Percentiles rank a stretch among this genome's conserved stretches.
Evolutionary conservation across 2,797 vertebrate genomes (phyloP).

Genomic region (Peromyscus eremicus): DNA sequence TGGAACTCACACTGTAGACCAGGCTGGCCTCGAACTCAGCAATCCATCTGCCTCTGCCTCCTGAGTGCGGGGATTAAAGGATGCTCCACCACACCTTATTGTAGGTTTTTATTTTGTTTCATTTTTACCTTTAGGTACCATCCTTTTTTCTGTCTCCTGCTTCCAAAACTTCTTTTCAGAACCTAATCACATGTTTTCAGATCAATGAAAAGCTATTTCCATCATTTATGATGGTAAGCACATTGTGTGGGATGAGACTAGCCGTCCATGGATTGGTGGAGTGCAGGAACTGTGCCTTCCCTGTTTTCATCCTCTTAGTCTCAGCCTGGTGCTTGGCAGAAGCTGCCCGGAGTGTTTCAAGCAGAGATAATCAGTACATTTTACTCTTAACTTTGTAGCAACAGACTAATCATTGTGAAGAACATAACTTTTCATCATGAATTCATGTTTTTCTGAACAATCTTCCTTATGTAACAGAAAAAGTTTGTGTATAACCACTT

Average conservation of each 20-base stretch:
- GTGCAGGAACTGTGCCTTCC: not conserved
- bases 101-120: not conserved
- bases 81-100: not conserved
- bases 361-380: slow-evolving; percentile 4
- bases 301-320: not conserved
- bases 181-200: slow-evolving; percentile 51
- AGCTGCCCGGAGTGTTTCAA: slow-evolving; percentile 50
- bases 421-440: slow-evolving; percentile 44
- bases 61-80: not conserved
- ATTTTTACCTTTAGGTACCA: slow-evolving; percentile 44
- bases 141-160: not conserved
- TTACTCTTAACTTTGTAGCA: slow-evolving; percentile 55
- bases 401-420: slow-evolving; percentile 57
- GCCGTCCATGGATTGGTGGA: not conserved
- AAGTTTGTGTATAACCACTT: slow-evolving; percentile 36
- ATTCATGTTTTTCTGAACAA: slow-evolving; percentile 56
- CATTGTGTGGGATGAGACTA: slow-evolving; percentile 15
- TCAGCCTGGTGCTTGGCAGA: not conserved
- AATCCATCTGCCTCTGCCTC: not conserved
- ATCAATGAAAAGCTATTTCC: slow-evolving; percentile 61
- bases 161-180: slow-evolving; percentile 54
- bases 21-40: not conserved
- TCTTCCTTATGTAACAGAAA: slow-evolving; percentile 68
- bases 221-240: not conserved
- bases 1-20: not conserved